A percentile compares a stretch with the other conserved stretches of the same genome.
phyloP scores from a whole-genome alignment of 2,888 invertebrate genomes.

The Diarsia dahlii region DNA sequence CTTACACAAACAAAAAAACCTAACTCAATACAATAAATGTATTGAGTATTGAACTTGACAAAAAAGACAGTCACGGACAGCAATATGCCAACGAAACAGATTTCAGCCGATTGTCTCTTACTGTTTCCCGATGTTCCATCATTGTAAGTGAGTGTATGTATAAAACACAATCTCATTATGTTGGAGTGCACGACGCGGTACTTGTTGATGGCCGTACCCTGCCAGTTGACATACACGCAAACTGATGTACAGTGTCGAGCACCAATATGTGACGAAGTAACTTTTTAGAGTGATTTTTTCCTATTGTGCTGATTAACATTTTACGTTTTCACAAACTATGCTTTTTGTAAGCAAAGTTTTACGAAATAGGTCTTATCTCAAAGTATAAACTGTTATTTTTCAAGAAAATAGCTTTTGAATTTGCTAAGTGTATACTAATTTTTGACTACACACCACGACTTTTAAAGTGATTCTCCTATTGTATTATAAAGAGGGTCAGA shows the following conservation, averaged over 20 bases:
- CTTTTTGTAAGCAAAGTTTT: no score
- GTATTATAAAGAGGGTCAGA: background rate
- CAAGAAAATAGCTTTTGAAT: no score
- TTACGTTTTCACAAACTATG: no score
- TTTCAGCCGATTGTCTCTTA: constrained; percentile 7
- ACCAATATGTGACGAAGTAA: background rate
- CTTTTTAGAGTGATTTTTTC: background rate
- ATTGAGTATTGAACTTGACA: no score
- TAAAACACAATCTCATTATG: constrained; percentile 56
- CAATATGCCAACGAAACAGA: background rate
- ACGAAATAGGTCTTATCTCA: no score
- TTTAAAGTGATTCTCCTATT: background rate
- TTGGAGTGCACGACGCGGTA: constrained; percentile 57
- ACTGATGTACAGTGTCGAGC: constrained; percentile 32
- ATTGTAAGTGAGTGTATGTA: constrained; percentile 28
- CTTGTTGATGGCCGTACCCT: constrained; percentile 46
- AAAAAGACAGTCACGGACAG: no score
- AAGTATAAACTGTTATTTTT: no score
- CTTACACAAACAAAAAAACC: background rate
- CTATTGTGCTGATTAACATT: no score
- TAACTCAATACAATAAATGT: no score
- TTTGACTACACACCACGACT: no score
- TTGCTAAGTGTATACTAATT: no score
- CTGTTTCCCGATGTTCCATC: background rate
- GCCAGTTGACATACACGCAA: constrained; percentile 52